phyloP scores from a whole-genome alignment of 2,888 invertebrate genomes.

The Drosophila borealis region DNA sequence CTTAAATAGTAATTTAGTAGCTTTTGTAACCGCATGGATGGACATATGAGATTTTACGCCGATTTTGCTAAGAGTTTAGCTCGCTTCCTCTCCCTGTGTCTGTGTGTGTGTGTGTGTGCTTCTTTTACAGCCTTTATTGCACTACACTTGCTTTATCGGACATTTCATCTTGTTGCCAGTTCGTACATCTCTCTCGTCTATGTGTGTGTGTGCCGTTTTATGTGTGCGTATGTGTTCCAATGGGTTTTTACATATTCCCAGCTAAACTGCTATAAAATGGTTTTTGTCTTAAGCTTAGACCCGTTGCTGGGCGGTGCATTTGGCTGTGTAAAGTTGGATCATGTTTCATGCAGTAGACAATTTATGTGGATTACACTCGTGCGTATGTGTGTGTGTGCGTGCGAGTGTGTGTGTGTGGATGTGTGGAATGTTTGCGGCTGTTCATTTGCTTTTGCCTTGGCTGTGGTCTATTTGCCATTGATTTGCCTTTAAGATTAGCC shows the following conservation, averaged over 20 bases:
- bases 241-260: slow-evolving; percentile 58
- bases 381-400: slow-evolving; percentile 2
- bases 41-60: slow-evolving; percentile 76
- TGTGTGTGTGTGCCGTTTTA: neutral
- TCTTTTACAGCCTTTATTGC: slow-evolving; percentile 63
- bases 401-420: slow-evolving; percentile 6
- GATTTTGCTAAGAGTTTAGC: slow-evolving; percentile 57
- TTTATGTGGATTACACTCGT: slow-evolving; percentile 42
- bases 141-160: slow-evolving; percentile 69
- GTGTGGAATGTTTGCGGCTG: slow-evolving; percentile 14
- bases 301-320: slow-evolving; percentile 17
- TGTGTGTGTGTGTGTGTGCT: slow-evolving; percentile 10
- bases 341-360: slow-evolving; percentile 72
- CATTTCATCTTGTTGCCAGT: slow-evolving; percentile 70
- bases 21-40: slow-evolving; percentile 74
- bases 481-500: slow-evolving; percentile 73
- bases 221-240: slow-evolving; percentile 9
- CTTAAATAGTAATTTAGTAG: slow-evolving; percentile 79
- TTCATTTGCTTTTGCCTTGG: slow-evolving; percentile 47
- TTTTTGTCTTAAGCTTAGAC: slow-evolving; percentile 47
- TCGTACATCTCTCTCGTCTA: slow-evolving; percentile 16
- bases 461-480: slow-evolving; percentile 69
- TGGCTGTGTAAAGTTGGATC: slow-evolving; percentile 45
- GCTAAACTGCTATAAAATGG: slow-evolving; percentile 72
- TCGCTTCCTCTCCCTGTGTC: slow-evolving; percentile 4